Evolutionary conservation across 2,797 vertebrate species (phyloP).

Genomic region (Argyrosomus regius): DNA sequence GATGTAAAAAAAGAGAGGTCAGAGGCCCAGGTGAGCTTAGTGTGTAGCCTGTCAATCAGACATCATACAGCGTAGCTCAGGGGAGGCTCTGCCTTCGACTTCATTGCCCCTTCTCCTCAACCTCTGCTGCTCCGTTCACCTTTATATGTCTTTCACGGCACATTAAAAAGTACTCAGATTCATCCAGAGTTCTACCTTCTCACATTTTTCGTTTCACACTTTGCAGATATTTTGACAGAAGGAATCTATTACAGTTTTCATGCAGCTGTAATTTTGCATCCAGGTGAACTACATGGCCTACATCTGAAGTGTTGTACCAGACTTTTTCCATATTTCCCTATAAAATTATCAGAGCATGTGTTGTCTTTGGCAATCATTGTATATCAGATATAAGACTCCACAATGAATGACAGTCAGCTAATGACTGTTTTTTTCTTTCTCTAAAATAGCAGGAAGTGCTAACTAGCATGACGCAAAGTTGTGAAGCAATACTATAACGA

Average conservation of each 20-base stretch:
- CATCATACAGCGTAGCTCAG: constrained; percentile 65
- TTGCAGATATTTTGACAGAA: constrained; percentile 40
- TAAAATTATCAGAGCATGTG: constrained; percentile 14
- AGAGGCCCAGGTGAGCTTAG: constrained; percentile 80
- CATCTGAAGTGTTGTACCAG: background rate
- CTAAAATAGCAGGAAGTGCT: constrained; percentile 12
- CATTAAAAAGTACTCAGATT: constrained; percentile 35
- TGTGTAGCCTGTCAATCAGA: constrained; percentile 83
- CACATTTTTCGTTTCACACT: constrained; percentile 8
- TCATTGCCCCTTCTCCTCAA: constrained; percentile 48
- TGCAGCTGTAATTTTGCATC: constrained; percentile 17
- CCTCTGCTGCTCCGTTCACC: constrained; percentile 46
- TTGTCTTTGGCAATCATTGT: constrained; percentile 26
- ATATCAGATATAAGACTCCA: constrained; percentile 17
- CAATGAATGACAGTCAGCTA: constrained; percentile 13
- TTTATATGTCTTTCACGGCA: constrained; percentile 47
- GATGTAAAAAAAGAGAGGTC: constrained; percentile 74
- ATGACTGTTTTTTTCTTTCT: background rate
- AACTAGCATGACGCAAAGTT: constrained; percentile 20
- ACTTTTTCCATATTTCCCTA: background rate
- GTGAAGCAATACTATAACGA: constrained; percentile 9
- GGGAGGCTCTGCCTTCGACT: constrained; percentile 60
- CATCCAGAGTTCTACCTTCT: constrained; percentile 24
- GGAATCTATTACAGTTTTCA: constrained; percentile 31
- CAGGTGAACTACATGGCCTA: background rate